Evolutionary conservation across 2,888 invertebrate genomes (phyloP), one percentile per base, ranked within the genome.

Genomic region (Corbicula japonica): DNA sequence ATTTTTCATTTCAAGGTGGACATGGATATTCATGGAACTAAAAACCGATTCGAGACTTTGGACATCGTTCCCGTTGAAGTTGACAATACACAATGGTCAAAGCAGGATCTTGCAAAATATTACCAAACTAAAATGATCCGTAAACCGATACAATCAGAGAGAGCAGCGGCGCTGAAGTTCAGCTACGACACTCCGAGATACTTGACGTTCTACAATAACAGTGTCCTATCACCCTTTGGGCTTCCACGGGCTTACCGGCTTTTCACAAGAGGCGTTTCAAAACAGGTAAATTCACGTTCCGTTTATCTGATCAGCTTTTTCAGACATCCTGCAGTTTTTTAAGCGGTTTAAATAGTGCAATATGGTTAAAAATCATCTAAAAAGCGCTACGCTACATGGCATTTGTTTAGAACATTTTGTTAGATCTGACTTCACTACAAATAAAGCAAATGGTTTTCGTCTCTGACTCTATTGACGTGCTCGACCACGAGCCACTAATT

Each of bases 1-100:
- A 70, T 91, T 80, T 89, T 90, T 44, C 75, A 88, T 77, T 89
- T 88, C 63, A 90, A 91, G 65, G 90, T 77, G 0, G 89, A 89
- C 68, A 28, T 90, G 26, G 89, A 90, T 69, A 84, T 92, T 12
- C 82, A 83, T 35, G 91, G 91, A 30, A 85, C 84, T 1, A 69
- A 79, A 48, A 92, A 92, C 74, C 76, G 91, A 32, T 90, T 89
- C 62, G 89, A 90, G 68, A 90, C 90, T 1, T 65, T 90, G 34
- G 87, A 91, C 73, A 88, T 91, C n/a, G 58, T 70, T 2, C 66
- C 84, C 15, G 80, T 72, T 8, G 62, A 71, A 18, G 82, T 87
- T 0, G 70, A 78, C 8, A 88, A 88, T 30, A 71, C 63, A 1
- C 38, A 65, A 35, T 86, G 84, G 74, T 70, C 84, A 15, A 44